Base-by-base conservation (phyloP, 2,797 vertebrate species). In the Poecile montanus region DNA sequence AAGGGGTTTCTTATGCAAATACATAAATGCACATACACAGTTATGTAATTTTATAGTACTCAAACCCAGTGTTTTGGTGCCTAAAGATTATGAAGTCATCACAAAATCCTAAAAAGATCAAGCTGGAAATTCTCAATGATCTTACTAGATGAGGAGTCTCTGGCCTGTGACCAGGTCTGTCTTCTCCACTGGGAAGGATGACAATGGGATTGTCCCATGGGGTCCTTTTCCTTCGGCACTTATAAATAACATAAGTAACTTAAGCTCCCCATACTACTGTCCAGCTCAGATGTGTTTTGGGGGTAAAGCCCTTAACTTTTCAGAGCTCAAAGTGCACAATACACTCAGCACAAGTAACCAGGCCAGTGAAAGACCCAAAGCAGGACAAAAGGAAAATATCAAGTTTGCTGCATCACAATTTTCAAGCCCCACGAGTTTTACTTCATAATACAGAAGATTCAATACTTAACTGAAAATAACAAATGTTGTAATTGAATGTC, bases 111-210 rank as follows among this genome's bases (percentile, higher is more conserved):
- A 60, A 72, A 88, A 88, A n/a, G 16, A 81, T 25, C 17, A 79
- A 32, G 44, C 1, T 42, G 17, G 73, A 88, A 88, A 90, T 51
- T 74, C 42, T 47, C 19, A 17, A 1, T 85, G 42, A 36, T 19
- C 22, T 65, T 8, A 22, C 9, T 0, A n/a, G 13, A 16, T 16
- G 34, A 81, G 42, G 12, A 86, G 7, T 14, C 26, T 57, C 50
- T 67, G 84, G 29, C 8, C 44, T 0, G 0, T 30, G 23, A 71
- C 13, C 32, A 67, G 23, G 20, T 25, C 7, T 1, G 7, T 20
- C 8, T 84, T 54, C n/a, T 51, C 36, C 45, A 13, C 6, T 61
- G 73, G 53, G 16, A 85, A 61, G 11, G 12, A 58, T 16, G 50
- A 74, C 26, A 23, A 16, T 30, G 16, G 21, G 34, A 45, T 18